Percentiles rank a stretch among this genome's conserved stretches.
These are phyloP conservation scores for Cettia cetti DNA, from an alignment of 2,113 vertebrate genomes.

Conservation along the genomic window DNA sequence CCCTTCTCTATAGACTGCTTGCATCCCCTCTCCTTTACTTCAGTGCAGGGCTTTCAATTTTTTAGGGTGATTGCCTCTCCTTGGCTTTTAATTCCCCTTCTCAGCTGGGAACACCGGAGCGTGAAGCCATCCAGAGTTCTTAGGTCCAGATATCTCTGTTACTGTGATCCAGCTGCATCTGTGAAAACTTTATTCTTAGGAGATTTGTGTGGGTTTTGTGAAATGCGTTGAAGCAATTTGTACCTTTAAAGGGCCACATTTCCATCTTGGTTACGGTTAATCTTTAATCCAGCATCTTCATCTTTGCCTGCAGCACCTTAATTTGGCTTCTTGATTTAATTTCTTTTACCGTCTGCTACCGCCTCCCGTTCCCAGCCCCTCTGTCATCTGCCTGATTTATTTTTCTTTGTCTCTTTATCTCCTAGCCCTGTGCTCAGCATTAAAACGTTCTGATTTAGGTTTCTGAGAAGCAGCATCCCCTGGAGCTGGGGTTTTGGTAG, in stretches of 20 bases:
- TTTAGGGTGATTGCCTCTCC: not conserved
- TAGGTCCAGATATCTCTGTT: not conserved
- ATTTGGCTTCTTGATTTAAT: constrained; percentile 63
- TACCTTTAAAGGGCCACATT: constrained; percentile 20
- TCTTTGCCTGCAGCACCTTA: constrained; percentile 60
- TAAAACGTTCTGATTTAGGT: constrained; percentile 44
- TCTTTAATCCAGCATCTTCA: constrained; percentile 60
- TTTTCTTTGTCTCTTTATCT: constrained; percentile 49
- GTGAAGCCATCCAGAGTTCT: not conserved
- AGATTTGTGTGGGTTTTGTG: not conserved
- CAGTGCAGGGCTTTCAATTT: not conserved
- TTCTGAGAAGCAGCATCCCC: constrained; percentile 43
- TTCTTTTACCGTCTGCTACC: constrained; percentile 57
- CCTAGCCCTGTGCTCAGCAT: constrained; percentile 11
- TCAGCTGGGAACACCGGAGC: not conserved
- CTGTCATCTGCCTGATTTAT: constrained; percentile 61
- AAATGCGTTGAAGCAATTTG: not conserved
- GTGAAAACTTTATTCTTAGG: not conserved
- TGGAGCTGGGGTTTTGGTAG: constrained; percentile 2
- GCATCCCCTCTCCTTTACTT: not conserved
- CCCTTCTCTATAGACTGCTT: not conserved
- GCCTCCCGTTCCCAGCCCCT: constrained; percentile 46
- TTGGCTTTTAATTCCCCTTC: not conserved
- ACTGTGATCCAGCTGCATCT: not conserved
- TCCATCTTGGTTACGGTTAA: constrained; percentile 31